A percentile compares a stretch with the other conserved stretches of the same genome.
Evolutionary conservation across 1,140 invertebrate species (phyloP).

Genomic region (Apis dorsata): DNA sequence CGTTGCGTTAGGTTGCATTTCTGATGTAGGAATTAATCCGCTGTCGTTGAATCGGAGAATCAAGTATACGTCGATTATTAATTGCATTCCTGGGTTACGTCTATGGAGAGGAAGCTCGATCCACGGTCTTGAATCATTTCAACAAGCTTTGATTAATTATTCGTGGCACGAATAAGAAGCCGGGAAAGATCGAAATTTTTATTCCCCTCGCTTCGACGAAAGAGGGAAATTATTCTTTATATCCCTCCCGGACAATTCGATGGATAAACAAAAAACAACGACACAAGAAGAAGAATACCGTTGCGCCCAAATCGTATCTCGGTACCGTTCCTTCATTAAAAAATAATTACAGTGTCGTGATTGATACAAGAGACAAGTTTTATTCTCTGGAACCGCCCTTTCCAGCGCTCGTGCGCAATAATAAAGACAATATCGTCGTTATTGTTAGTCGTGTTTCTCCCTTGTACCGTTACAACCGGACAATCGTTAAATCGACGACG

Average conservation of each 20-base stretch:
- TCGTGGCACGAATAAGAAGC: conserved; percentile 10
- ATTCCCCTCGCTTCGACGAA: background rate
- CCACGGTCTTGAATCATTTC: background rate
- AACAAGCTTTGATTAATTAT: background rate
- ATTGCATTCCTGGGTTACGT: background rate
- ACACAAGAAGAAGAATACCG: background rate
- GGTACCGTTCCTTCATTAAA: conserved; percentile 11
- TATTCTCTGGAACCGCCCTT: background rate
- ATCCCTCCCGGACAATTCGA: no score
- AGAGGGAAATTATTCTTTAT: conserved; percentile 44
- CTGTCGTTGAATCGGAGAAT: background rate
- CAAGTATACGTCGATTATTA: background rate
- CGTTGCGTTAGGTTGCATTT: background rate
- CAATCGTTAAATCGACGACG: conserved; percentile 14
- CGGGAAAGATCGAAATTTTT: background rate
- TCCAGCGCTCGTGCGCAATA: conserved; percentile 1
- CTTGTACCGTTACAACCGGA: conserved; percentile 8
- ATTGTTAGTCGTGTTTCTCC: background rate
- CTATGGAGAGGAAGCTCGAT: background rate
- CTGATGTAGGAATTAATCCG: background rate
- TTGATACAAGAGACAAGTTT: conserved; percentile 2
- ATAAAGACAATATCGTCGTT: conserved; percentile 38
- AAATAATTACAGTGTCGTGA: conserved; percentile 33
- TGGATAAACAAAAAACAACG: background rate
- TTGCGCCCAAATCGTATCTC: background rate